Percentiles rank a stretch among this genome's conserved stretches.
Conservation (phyloP, 2,797 vertebrate genomes). For the Apogon talboti region DNA sequence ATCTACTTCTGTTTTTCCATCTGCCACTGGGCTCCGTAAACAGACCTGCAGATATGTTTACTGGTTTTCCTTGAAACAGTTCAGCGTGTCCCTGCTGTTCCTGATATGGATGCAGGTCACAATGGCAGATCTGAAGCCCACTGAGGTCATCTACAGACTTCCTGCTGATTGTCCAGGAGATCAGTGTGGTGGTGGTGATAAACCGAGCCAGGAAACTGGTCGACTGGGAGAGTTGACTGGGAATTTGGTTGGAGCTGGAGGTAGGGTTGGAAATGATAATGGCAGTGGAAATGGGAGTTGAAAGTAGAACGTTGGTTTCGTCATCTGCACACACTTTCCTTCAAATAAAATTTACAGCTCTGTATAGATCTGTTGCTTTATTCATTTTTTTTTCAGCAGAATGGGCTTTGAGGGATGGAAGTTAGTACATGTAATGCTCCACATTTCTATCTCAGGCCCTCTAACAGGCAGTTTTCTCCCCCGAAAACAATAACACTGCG, state of each 20-base stretch:
- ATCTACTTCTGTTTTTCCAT: no score
- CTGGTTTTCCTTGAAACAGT: constrained; percentile 14
- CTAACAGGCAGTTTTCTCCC: constrained; percentile 63
- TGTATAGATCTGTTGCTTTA: no score
- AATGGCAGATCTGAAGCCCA: constrained; percentile 33
- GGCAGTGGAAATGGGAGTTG: no score
- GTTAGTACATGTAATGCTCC: constrained; percentile 48
- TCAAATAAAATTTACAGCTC: constrained; percentile 29
- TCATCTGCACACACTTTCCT: no score
- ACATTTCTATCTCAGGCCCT: constrained; percentile 62
- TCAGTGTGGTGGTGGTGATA: constrained; percentile 58
- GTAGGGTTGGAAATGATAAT: constrained; percentile 35
- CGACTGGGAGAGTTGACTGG: no score
- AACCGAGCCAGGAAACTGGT: constrained; percentile 61
- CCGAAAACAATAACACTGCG: constrained; percentile 73
- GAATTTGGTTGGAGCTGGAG: constrained; percentile 22
- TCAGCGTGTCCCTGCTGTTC: constrained; percentile 56
- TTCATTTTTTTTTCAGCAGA: constrained; percentile 26
- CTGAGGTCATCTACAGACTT: constrained; percentile 63
- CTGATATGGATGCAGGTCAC: constrained; percentile 59
- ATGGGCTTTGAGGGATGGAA: constrained; percentile 44
- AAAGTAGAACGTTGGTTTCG: constrained; percentile 18
- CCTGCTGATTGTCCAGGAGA: constrained; percentile 68
- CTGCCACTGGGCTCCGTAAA: constrained; percentile 5
- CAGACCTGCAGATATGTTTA: constrained; percentile 66